Base-by-base conservation (phyloP, 2,888 invertebrate species). In the Hololepta plana region DNA sequence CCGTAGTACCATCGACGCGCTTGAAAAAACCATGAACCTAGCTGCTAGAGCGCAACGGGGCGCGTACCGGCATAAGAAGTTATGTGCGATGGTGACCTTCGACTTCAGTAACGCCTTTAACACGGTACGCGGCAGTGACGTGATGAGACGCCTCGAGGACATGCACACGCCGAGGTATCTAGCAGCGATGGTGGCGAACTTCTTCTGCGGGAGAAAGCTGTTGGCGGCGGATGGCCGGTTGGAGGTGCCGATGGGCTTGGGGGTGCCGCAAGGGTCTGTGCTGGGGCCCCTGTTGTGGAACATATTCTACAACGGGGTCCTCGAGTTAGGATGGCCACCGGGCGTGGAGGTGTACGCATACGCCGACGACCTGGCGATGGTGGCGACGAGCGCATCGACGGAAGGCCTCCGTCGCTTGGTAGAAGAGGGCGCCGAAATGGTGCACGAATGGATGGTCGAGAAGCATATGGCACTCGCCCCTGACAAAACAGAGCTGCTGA, bases 91-190 rank as follows among this genome's bases (percentile, higher is more conserved):
- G 5, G 26, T 32, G 8, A 12, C 26, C 3, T 4, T 33, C 5
- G 33, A 32, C 12, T 26, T 32, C 19, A 7, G 19, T 6, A 32
- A 31, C 13, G 32, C 32, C 3, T 32, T 27, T 12, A 31, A 32
- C 15, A 24, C 27, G 9, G 32, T 30, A 7, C 24, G 26, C 5
- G 31, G 32, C 31, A 24, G 24, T 7, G 21, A n/a, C 6, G 21
- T 26, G 5, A 20, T 12, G 11, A 14, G 8, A 19, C 19, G 19
- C 19, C 14, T 26, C 3, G 3, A 20, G 7, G 8, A 11, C 12
- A 19, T 11, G 4, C 3, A 19, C n/a, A 12, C 20, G 4, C 11
- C 9, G 8, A 5, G 4, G 4, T 9, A 11, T 8, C 3, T 26
- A 3, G n/a, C 9, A 14, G 8, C 13, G 2, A 5, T 27, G 4